These are phyloP conservation scores for Lithophane ornitopus DNA, from an alignment of 2,888 invertebrate species.

Conservation along the genomic window DNA sequence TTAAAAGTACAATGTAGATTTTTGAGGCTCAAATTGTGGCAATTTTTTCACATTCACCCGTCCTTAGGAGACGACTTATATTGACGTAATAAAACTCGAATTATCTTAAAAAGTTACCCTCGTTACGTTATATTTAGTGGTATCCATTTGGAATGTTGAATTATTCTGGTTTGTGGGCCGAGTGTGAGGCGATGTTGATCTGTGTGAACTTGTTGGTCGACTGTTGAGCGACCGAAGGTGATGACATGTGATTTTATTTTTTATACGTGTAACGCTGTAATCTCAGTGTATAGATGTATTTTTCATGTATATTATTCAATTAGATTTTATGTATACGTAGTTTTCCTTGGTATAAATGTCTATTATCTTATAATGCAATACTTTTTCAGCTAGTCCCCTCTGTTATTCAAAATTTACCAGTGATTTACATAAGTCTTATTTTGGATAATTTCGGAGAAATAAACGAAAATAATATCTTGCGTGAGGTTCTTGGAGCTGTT, in stretches of 20 bases:
- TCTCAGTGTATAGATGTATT: slow-evolving; percentile 85
- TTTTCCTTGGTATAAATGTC: slow-evolving; percentile 79
- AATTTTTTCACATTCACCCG: slow-evolving; percentile 70
- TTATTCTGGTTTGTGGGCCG: slow-evolving; percentile 72
- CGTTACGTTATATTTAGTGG: slow-evolving; percentile 82
- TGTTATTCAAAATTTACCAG: slow-evolving; percentile 85
- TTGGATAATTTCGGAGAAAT: slow-evolving; percentile 71
- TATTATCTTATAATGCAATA: slow-evolving; percentile 84
- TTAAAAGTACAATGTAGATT: slow-evolving; percentile 86
- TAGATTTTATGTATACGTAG: slow-evolving; percentile 83
- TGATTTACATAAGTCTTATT: slow-evolving; percentile 72
- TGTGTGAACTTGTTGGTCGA: slow-evolving; percentile 63
- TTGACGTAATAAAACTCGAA: slow-evolving; percentile 72
- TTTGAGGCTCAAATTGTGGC: slow-evolving; percentile 82
- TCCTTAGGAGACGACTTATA: slow-evolving; percentile 71
- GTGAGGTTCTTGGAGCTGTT: slow-evolving; percentile 73
- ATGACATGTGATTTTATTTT: slow-evolving; percentile 87
- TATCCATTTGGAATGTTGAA: slow-evolving; percentile 77
- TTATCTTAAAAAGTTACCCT: slow-evolving; percentile 85
- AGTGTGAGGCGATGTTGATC: slow-evolving; percentile 69
- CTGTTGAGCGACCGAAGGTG: slow-evolving; percentile 70
- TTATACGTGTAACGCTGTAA: slow-evolving; percentile 82
- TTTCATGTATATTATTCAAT: slow-evolving; percentile 79
- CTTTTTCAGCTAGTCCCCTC: slow-evolving; percentile 84
- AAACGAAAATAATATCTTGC: slow-evolving; percentile 61